Base-by-base conservation (phyloP, 2,113 vertebrate species). In the Struthidea cinerea region DNA sequence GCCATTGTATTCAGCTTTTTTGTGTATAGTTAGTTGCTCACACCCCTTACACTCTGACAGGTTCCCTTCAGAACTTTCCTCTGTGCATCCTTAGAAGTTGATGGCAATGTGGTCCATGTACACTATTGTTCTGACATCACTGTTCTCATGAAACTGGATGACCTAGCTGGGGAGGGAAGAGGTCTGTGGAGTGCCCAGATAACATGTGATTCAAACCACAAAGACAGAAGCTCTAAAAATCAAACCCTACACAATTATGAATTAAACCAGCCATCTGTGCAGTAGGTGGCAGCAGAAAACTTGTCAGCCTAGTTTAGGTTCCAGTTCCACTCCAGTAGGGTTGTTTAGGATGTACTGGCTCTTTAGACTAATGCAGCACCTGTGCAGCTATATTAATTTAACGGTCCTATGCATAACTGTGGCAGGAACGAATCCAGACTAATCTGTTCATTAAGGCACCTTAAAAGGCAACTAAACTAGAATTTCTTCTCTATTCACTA, bases 231-330 rank as follows among this genome's bases (percentile, higher is more conserved):
- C 23, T 80, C n/a, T 87, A 24, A 65, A 93, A 86, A 17, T 10
- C n/a, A 81, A 64, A 39, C 7, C 7, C 16, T 49, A 28, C 64
- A 56, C 68, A 89, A 39, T 26, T 64, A 41, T 9, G 55, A 53
- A 39, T 74, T 60, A 39, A 77, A 49, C 15, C 30, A 86, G 24
- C 55, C 35, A 16, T 63, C 89, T 70, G 56, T 42, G 76, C 97
- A 93, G 78, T 50, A 97, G 97, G 79, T 97, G 98, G 97, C 97
- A 84, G 94, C 56, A 94, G 42, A 89, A 74, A 92, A 56, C 87
- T 16, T 37, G 35, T 20, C 39, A 92, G 60, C 5, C 52, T 37
- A 21, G 17, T 16, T 56, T 69, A 26, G 26, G 12, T 24, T 63
- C 35, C 71, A 49, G 4, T 73, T 86, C 35, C 30, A 67, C 53